phyloP scores from a whole-genome alignment of 2,113 vertebrate genomes.

The Limnothrissa miodon region DNA sequence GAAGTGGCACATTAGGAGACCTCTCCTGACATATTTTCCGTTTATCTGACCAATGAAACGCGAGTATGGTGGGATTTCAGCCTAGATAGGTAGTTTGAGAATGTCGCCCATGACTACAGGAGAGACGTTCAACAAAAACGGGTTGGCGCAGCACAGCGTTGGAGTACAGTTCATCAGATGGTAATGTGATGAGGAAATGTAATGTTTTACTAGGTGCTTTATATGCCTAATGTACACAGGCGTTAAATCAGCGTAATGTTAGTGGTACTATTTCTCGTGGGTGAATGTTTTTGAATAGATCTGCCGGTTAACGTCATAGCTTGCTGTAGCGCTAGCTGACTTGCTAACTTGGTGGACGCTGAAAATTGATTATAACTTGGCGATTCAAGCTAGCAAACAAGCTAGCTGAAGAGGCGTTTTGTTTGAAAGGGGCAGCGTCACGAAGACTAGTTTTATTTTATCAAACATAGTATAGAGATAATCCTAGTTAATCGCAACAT shows the following conservation, averaged over 20 bases:
- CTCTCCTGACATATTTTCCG: neutral
- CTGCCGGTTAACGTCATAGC: neutral
- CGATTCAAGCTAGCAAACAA: constrained; percentile 1
- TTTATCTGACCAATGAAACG: neutral
- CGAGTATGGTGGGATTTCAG: neutral
- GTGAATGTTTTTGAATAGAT: neutral
- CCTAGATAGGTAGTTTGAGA: constrained; percentile 3
- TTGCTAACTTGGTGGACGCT: neutral
- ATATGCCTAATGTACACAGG: neutral
- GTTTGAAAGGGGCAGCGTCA: neutral
- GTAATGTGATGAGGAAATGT: neutral
- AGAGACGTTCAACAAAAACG: neutral
- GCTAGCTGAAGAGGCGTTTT: neutral
- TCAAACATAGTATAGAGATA: neutral
- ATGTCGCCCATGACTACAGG: constrained; percentile 14
- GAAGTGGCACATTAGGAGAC: neutral
- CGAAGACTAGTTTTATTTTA: neutral
- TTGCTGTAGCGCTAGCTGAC: neutral
- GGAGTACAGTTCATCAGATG: constrained; percentile 10
- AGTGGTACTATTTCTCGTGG: neutral
- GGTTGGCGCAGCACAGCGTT: neutral
- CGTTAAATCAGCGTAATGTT: neutral
- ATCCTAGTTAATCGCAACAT: neutral
- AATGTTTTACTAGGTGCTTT: neutral
- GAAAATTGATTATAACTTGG: constrained; percentile 8